Evolutionary conservation across 1,140 invertebrate species (phyloP), one percentile per base, ranked within the genome.

Genomic region (Rhopalosiphum padi): DNA sequence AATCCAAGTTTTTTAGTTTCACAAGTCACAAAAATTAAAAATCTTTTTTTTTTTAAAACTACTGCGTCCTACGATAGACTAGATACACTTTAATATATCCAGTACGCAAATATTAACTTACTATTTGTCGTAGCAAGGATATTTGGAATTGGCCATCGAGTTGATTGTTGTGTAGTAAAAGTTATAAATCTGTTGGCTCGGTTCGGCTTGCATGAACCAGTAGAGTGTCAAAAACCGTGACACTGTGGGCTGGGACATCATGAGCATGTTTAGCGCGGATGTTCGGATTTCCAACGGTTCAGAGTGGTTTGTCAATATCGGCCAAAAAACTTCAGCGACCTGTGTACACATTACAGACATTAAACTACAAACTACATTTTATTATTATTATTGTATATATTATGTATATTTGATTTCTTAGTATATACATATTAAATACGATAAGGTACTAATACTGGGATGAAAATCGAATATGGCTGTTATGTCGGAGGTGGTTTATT

Each of bases 161-260:
- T 97, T 97, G 37, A 97, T 95, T 15, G 97, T 97, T 0, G 97
- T 97, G 94, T 97, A 97, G 95, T 97, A 97, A 94, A 96, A 97
- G 94, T 97, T 96, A 94, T 97, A 97, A 87, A 97, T 95, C 94
- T 97, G 97, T 37, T 95, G 95, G 94, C 96, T 96, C 2, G 96
- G 96, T 94, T 97, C 97, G 9, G 95, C 95, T 94, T 96, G 95
- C 94, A 97, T 97, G 94, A 97, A 97, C 95, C 97, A 96, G 94
- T 97, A 97, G 22, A 97, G 95, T 86, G 96, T 96, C 83, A 97
- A 96, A 60, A 97, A 96, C 85, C 97, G 96, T 30, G 96, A 96
- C 25, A 96, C 95, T 1, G 96, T 96, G 37, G 97, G 96, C 94
- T 96, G 96, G 0, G 96, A 96, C 22, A 96, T 95, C 1, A 97